Conservation (phyloP, 2,888 invertebrate genomes). For the Pheosia tremula region DNA sequence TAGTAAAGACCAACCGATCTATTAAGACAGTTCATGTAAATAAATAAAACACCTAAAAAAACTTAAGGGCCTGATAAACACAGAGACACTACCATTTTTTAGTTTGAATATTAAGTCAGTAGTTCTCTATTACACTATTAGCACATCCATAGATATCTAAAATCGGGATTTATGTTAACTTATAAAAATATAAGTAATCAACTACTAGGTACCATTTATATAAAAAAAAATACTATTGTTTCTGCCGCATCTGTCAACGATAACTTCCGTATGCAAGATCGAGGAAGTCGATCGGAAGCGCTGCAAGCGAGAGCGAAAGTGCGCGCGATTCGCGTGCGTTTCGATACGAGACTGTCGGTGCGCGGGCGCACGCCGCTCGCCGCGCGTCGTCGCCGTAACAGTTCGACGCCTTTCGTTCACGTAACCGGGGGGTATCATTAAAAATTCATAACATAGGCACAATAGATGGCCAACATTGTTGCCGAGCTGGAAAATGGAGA, state of each 20-base stretch:
- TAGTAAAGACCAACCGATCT: too few species aligned
- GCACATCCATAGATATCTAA: too few species aligned
- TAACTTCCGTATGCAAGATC: slow-evolving; percentile 27
- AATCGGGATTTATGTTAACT: background rate
- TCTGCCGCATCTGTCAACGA: background rate
- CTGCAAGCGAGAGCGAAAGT: slow-evolving; percentile 74
- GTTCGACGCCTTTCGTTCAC: slow-evolving; percentile 59
- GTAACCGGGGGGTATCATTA: slow-evolving; percentile 54
- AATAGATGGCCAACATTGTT: slow-evolving; percentile 2
- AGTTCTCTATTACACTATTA: too few species aligned
- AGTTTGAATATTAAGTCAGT: too few species aligned
- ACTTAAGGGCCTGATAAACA: too few species aligned
- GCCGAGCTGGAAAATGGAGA: background rate
- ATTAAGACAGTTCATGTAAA: too few species aligned
- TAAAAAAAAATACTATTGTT: background rate
- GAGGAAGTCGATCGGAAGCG: slow-evolving; percentile 51
- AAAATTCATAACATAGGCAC: slow-evolving; percentile 24
- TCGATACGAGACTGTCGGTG: slow-evolving; percentile 65
- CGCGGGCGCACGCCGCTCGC: slow-evolving; percentile 33
- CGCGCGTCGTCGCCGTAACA: slow-evolving; percentile 32
- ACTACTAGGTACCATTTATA: background rate
- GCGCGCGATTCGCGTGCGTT: slow-evolving; percentile 68
- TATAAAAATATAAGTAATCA: background rate
- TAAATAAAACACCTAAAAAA: too few species aligned
- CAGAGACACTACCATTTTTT: too few species aligned